Evolutionary conservation across 2,797 vertebrate genomes (phyloP), one percentile per base, ranked within the genome.

Genomic region (Helicolenus hilgendorfi): DNA sequence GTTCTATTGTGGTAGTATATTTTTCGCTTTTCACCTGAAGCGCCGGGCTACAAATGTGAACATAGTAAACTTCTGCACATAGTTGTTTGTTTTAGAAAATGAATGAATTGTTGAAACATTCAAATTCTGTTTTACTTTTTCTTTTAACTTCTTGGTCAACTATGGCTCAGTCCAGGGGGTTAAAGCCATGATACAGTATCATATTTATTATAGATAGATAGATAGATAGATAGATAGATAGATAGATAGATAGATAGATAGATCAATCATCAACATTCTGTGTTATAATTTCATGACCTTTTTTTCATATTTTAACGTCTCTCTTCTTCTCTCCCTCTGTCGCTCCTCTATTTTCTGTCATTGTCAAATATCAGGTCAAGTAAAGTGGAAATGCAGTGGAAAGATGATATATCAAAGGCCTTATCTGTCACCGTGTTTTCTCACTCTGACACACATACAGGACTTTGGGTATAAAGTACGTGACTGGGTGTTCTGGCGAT

Each of bases 401-500:
- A 68, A 88, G 41, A 78, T 67, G 72, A 85, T 67, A 55, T 87
- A 86, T 91, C 73, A 77, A 83, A 88, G 84, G 79, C 60, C 69
- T 92, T 78, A 90, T 93, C 81, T 76, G 84, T 88, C 91, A 81
- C 77, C 2, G 7, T 79, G 73, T 89, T 85, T 81, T 87, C 78
- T 83, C 69, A 74, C 87, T 87, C 26, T 83, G 83, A 90, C 91
- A 94, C 83, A 88, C 80, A 90, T 76, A 73, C 77, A 84, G 67
- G 69, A 88, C 80, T 94, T 87, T 89, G 82, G 80, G 75, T 88
- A 84, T 75, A 70, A 86, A 93, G 79, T 89, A 83, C 6, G 55
- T 84, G 71, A 72, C 70, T 84, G 69, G 64, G 94, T 92, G 92
- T 88, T 94, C 91, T 93, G 94, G 93, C 92, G 0, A 91, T 80